Evolutionary conservation across 2,888 invertebrate genomes (phyloP).

Genomic region (Notocelia uddmanniana): DNA sequence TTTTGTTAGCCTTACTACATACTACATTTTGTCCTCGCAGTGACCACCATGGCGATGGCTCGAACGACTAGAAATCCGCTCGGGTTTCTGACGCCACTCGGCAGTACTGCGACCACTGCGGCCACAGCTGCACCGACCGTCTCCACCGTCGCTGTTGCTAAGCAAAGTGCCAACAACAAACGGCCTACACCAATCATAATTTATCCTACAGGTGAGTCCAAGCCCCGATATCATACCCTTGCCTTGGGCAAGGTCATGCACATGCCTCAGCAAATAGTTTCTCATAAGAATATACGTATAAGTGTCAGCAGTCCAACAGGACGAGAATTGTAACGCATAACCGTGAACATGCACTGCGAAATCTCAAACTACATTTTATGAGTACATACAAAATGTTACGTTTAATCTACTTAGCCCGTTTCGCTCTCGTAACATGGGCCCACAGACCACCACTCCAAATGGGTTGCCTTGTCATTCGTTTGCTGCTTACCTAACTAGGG

Average conservation of each 20-base stretch:
- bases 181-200: slow-evolving; percentile 89
- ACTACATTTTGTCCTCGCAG: not conserved
- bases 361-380: not conserved
- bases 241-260: not conserved
- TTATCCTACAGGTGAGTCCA: slow-evolving; percentile 88
- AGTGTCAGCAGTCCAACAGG: not conserved
- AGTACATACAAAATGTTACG: not conserved
- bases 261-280: not conserved
- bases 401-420: not conserved
- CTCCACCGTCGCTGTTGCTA: slow-evolving; percentile 62
- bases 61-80: slow-evolving; percentile 64
- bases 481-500: slow-evolving; percentile 38
- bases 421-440: slow-evolving; percentile 19
- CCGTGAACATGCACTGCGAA: not conserved
- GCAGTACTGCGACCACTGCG: slow-evolving; percentile 55
- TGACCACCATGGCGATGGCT: slow-evolving; percentile 60
- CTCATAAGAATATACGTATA: not conserved
- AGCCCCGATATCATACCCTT: not conserved
- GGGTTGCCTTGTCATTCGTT: slow-evolving; percentile 35
- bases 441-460: slow-evolving; percentile 27
- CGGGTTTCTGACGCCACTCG: slow-evolving; percentile 66
- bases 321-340: not conserved
- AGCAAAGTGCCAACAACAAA: slow-evolving; percentile 84
- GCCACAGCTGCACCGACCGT: slow-evolving; percentile 60
- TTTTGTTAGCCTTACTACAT: no score